phyloP scores from a whole-genome alignment of 2,113 vertebrate genomes.

The Dasypus novemcinctus region DNA sequence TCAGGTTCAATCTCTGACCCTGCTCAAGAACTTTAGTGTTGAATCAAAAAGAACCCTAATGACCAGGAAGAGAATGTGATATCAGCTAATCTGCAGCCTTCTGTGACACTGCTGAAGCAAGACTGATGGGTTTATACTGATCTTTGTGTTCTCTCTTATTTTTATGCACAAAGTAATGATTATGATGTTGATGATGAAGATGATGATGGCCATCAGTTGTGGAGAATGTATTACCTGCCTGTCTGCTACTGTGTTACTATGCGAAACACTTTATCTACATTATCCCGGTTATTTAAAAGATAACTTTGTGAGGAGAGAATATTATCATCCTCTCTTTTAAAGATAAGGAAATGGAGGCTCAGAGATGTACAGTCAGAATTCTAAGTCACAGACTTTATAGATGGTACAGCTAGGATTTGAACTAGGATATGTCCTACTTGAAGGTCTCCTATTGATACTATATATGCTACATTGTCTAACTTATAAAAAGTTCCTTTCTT shows the following conservation, averaged over 20 bases:
- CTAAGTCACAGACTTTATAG: not conserved
- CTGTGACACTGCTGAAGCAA: not conserved
- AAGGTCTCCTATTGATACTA: not conserved
- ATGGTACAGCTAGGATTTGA: not conserved
- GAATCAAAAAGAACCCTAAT: not conserved
- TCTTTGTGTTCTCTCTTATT: not conserved
- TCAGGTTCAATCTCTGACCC: not conserved
- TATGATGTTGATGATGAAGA: not conserved
- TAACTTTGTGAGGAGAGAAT: not conserved
- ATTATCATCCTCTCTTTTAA: not conserved
- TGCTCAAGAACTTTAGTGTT: constrained; percentile 18
- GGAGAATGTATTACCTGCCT: not conserved
- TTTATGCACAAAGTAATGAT: not conserved
- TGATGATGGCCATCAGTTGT: not conserved
- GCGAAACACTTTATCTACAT: not conserved
- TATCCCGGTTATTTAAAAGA: not conserved
- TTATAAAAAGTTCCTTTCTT: not conserved
- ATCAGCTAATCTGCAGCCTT: not conserved
- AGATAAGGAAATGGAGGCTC: not conserved
- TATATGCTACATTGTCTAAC: not conserved
- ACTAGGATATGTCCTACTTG: not conserved
- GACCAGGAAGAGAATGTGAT: not conserved
- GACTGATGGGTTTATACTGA: not conserved
- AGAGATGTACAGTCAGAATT: not conserved
- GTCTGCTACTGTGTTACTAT: not conserved